Conservation (phyloP, 2,888 invertebrate species). For the Ennomos fuscantarius region DNA sequence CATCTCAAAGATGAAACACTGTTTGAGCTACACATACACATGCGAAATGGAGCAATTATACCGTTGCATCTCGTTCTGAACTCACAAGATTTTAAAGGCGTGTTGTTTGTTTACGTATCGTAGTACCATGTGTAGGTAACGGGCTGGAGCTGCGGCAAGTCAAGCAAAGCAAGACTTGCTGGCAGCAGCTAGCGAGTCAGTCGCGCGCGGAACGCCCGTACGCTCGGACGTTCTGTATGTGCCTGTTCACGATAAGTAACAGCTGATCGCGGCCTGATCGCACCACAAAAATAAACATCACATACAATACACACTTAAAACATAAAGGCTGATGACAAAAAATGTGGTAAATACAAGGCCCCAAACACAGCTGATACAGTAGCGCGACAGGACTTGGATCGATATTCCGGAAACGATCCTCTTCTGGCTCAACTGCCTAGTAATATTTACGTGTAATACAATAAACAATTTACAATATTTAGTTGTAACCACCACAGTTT, state of each 20-base stretch:
- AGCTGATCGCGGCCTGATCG: constrained; percentile 68
- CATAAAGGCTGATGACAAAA: constrained; percentile 34
- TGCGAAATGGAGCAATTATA: constrained; percentile 37
- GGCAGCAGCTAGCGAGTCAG: constrained; percentile 54
- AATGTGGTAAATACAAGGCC: constrained; percentile 40
- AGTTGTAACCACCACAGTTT: constrained; percentile 53
- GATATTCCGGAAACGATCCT: constrained; percentile 71
- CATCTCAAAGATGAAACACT: constrained; percentile 10
- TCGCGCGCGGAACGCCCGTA: constrained; percentile 74
- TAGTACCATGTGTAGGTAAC: constrained; percentile 78
- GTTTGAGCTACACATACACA: constrained; percentile 31
- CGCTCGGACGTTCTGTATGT: constrained; percentile 60
- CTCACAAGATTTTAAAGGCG: constrained; percentile 46
- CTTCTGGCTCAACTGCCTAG: constrained; percentile 56
- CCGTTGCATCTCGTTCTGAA: constrained; percentile 41
- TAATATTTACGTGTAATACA: constrained; percentile 71
- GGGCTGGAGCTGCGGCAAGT: constrained; percentile 50
- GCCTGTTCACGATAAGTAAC: constrained; percentile 50
- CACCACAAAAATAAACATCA: constrained; percentile 60
- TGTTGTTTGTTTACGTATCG: constrained; percentile 79
- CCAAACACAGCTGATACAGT: constrained; percentile 47
- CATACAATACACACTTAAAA: constrained; percentile 45
- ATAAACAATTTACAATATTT: constrained; percentile 62
- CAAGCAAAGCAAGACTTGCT: constrained; percentile 33
- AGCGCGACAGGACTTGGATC: constrained; percentile 60